A percentile compares a stretch with the other conserved stretches of the same genome.
Conservation (phyloP, 2,797 vertebrate species). For the Epinephelus malabaricus region DNA sequence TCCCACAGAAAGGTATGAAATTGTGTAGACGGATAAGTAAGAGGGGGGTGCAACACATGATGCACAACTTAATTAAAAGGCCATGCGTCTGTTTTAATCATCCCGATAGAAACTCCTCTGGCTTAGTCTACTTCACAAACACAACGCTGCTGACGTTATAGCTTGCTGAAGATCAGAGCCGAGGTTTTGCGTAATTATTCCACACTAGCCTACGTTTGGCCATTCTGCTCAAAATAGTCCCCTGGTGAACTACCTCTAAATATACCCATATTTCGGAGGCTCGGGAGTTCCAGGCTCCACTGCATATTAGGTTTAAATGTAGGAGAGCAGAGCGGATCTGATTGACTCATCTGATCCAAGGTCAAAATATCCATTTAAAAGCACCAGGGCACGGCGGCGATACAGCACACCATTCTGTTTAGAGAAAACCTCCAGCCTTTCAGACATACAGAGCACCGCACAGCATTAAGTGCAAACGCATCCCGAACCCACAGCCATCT, state of each 20-base stretch:
- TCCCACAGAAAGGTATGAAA: no score
- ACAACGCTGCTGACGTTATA: no score
- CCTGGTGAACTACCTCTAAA: neutral
- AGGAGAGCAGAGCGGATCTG: no score
- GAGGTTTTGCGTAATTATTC: no score
- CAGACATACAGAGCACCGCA: neutral
- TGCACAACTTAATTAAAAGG: neutral
- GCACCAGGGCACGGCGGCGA: neutral
- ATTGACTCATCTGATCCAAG: no score
- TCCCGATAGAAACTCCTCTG: neutral
- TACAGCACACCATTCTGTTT: no score
- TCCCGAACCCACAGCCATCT: neutral
- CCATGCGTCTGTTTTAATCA: neutral
- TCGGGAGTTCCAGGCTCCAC: neutral
- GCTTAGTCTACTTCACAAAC: neutral
- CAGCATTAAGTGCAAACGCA: slow-evolving; percentile 4
- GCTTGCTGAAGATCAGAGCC: no score
- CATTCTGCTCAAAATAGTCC: neutral
- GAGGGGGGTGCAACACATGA: neutral
- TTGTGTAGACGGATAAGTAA: neutral
- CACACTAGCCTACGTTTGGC: neutral
- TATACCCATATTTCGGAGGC: neutral
- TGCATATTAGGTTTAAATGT: neutral
- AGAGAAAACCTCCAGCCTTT: neutral
- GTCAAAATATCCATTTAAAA: neutral